Conservation (phyloP, 2,797 vertebrate species). For the Thaleichthys pacificus region DNA sequence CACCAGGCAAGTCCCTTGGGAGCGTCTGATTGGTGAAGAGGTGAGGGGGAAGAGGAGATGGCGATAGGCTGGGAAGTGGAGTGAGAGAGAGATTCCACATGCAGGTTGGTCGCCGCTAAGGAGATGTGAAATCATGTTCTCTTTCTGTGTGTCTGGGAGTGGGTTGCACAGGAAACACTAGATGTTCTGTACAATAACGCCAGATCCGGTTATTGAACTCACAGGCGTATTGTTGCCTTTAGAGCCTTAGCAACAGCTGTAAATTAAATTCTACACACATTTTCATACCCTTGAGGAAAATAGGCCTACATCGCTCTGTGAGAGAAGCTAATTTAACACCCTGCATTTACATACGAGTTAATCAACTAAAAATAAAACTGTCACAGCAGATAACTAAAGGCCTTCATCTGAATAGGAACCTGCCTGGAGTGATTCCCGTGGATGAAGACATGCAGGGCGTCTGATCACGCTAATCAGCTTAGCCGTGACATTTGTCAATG, state of each 20-base stretch:
- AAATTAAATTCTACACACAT: not conserved
- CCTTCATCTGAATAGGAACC: not conserved
- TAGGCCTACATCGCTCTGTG: not conserved
- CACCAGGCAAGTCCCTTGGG: slow-evolving; percentile 44
- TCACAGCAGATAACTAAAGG: not conserved
- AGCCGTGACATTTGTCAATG: not conserved
- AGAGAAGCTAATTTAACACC: not conserved
- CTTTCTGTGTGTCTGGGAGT: not conserved
- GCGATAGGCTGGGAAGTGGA: slow-evolving; percentile 45
- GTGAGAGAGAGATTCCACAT: slow-evolving; percentile 35
- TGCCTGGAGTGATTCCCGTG: not conserved
- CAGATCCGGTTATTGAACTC: not conserved
- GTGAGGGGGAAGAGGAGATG: slow-evolving; percentile 41
- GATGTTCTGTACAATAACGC: not conserved
- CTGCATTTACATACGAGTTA: not conserved
- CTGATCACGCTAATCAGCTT: not conserved
- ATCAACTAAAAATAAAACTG: not conserved
- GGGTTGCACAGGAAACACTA: not conserved
- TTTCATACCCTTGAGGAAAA: not conserved
- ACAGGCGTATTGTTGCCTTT: not conserved
- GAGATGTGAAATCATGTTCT: slow-evolving; percentile 16
- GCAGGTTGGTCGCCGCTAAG: not conserved
- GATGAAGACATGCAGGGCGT: not conserved
- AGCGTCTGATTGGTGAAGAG: slow-evolving; percentile 61
- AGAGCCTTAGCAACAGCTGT: not conserved